A percentile compares a stretch with the other conserved stretches of the same genome.
phyloP scores from a whole-genome alignment of 2,797 vertebrate species.

The Falco concolor region DNA sequence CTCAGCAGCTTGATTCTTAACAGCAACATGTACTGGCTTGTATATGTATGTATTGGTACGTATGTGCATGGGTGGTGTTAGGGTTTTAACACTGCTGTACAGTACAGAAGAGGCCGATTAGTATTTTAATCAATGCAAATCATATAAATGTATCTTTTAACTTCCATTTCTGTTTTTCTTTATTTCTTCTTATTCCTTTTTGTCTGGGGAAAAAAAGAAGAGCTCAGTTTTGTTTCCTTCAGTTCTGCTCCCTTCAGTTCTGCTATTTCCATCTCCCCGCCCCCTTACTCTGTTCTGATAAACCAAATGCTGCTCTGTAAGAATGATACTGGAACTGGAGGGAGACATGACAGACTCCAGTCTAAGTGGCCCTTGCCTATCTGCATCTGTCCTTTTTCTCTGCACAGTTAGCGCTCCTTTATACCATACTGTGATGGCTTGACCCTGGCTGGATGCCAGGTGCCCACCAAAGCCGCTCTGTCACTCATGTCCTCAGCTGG shows the following conservation, averaged over 20 bases:
- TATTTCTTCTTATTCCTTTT: background rate
- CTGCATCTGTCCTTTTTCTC: background rate
- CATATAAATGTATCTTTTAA: background rate
- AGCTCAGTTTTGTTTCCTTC: background rate
- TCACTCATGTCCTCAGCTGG: no score
- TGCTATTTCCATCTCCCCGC: no score
- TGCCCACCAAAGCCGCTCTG: no score
- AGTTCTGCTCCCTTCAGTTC: background rate
- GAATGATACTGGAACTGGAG: background rate
- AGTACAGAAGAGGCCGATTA: background rate
- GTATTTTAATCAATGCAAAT: background rate
- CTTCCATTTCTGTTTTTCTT: background rate
- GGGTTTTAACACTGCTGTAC: background rate
- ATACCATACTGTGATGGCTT: no score
- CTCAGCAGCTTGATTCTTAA: fast-evolving
- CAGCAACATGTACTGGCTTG: background rate
- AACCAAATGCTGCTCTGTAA: background rate
- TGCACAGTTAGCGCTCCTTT: background rate
- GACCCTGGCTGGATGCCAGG: no score
- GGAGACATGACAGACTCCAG: background rate
- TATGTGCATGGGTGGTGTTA: background rate
- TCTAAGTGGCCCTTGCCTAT: background rate
- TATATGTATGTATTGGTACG: background rate
- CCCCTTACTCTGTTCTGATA: background rate
- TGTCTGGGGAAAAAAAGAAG: background rate